These are phyloP conservation scores for Mallotus villosus DNA, from an alignment of 2,797 vertebrate genomes.

Conservation along the genomic window DNA sequence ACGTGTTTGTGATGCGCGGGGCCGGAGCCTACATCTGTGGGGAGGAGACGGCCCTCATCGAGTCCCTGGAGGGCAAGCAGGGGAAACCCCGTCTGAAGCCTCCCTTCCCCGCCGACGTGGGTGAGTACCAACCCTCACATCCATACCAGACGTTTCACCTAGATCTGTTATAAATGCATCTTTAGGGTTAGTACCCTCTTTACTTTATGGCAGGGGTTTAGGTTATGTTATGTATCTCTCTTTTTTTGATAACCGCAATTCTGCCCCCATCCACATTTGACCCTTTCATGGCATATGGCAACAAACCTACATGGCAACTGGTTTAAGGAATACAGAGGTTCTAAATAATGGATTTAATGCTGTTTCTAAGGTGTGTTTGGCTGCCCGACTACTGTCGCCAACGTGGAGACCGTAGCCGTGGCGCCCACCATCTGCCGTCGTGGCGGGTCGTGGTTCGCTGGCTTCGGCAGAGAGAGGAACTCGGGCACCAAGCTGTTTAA, in stretches of 20 bases:
- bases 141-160: neutral
- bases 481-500: conserved; percentile 93
- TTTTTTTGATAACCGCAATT: too few species aligned
- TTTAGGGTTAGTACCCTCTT: too few species aligned
- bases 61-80: conserved; percentile 96
- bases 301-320: too few species aligned
- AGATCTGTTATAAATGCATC: neutral
- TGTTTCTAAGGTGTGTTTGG: conserved; percentile 84
- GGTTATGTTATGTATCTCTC: too few species aligned
- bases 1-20: conserved; percentile 90
- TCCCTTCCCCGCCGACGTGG: conserved; percentile 91
- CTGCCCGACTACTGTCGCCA: conserved; percentile 90
- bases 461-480: conserved; percentile 90
- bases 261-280: too few species aligned
- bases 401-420: conserved; percentile 90
- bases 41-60: conserved; percentile 94
- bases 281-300: too few species aligned
- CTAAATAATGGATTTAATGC: neutral
- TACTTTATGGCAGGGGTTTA: too few species aligned
- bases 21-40: conserved; percentile 96
- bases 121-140: conserved; percentile 52
- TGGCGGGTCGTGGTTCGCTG: conserved; percentile 83
- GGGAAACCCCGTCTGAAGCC: conserved; percentile 95
- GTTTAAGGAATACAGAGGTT: too few species aligned
- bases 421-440: conserved; percentile 90